phyloP scores from a whole-genome alignment of 2,797 vertebrate species.

The Takifugu rubripes region DNA sequence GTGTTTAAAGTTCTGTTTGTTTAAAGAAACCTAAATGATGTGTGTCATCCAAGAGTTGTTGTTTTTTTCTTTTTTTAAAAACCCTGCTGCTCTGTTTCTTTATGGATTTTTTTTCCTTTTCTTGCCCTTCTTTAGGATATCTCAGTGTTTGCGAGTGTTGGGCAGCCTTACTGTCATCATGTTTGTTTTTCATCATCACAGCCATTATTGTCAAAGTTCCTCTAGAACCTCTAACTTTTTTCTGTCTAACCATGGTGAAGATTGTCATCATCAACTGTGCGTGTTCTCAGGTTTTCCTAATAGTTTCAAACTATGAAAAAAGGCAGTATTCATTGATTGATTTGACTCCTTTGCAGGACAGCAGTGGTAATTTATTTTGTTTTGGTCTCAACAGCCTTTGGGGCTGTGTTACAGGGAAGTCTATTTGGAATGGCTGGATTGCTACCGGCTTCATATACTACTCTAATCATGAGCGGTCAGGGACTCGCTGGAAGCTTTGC shows the following conservation, averaged over 20 bases:
- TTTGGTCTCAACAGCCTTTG: slow-evolving; percentile 69
- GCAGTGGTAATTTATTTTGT: no score
- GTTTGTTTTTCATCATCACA: slow-evolving; percentile 75
- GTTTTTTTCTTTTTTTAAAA: not conserved
- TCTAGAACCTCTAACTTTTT: slow-evolving; percentile 72
- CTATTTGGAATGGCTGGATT: slow-evolving; percentile 81
- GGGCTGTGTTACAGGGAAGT: slow-evolving; percentile 82
- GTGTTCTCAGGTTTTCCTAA: slow-evolving; percentile 7
- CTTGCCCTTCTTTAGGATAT: slow-evolving; percentile 56
- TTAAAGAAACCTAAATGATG: no score
- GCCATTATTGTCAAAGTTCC: slow-evolving; percentile 75
- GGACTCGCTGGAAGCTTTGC: slow-evolving; percentile 85
- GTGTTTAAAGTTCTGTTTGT: not conserved
- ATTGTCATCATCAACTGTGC: slow-evolving; percentile 87
- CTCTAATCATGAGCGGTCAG: slow-evolving; percentile 85
- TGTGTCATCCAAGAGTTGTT: not conserved
- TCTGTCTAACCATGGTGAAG: slow-evolving; percentile 79
- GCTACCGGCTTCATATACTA: slow-evolving; percentile 77
- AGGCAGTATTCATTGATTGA: no score
- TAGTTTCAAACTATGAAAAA: no score
- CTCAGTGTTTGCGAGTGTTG: slow-evolving; percentile 77
- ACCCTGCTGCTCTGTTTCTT: not conserved
- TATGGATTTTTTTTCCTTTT: not conserved
- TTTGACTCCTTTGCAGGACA: no score
- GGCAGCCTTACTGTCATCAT: slow-evolving; percentile 80